A percentile compares a stretch with the other conserved stretches of the same genome.
These are phyloP conservation scores for Drosophila percnosoma DNA, from an alignment of 2,888 invertebrate genomes.

Conservation along the genomic window DNA sequence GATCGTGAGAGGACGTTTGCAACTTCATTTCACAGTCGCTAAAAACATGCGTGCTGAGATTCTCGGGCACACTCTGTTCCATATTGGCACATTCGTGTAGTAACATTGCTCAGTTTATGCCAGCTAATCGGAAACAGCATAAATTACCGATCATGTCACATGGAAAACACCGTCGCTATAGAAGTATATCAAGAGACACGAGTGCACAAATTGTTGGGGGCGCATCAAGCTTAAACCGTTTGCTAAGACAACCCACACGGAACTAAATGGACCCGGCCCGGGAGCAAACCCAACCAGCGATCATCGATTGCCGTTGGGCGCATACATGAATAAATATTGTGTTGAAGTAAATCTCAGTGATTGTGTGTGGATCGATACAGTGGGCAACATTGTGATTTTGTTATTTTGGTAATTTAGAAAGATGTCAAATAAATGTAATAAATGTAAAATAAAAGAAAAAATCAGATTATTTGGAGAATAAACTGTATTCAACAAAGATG, in stretches of 20 bases:
- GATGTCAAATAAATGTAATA: background rate
- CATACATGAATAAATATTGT: slow-evolving; percentile 54
- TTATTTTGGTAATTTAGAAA: background rate
- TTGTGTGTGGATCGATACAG: slow-evolving; percentile 48
- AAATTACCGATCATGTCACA: slow-evolving; percentile 30
- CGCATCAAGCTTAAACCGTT: slow-evolving; percentile 66
- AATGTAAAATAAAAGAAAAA: background rate
- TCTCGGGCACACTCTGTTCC: slow-evolving; percentile 73
- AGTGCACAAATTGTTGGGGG: slow-evolving; percentile 17
- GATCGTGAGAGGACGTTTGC: slow-evolving; percentile 24
- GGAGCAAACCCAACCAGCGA: slow-evolving; percentile 62
- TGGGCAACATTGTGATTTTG: slow-evolving; percentile 22
- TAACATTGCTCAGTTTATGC: slow-evolving; percentile 57
- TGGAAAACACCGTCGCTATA: slow-evolving; percentile 64
- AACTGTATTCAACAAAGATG: background rate
- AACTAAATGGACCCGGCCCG: slow-evolving; percentile 72
- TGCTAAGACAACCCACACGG: slow-evolving; percentile 80
- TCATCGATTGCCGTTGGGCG: slow-evolving; percentile 73
- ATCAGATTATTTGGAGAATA: background rate
- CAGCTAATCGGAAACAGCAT: slow-evolving; percentile 15
- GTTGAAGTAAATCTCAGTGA: slow-evolving; percentile 67
- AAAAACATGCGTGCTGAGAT: slow-evolving; percentile 69
- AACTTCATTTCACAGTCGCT: slow-evolving; percentile 58
- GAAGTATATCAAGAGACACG: slow-evolving; percentile 4
- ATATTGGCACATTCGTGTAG: slow-evolving; percentile 62